A percentile compares a stretch with the other conserved stretches of the same genome.
These are phyloP conservation scores for Leptopilina boulardi DNA, from an alignment of 1,140 invertebrate genomes.

Conservation along the genomic window DNA sequence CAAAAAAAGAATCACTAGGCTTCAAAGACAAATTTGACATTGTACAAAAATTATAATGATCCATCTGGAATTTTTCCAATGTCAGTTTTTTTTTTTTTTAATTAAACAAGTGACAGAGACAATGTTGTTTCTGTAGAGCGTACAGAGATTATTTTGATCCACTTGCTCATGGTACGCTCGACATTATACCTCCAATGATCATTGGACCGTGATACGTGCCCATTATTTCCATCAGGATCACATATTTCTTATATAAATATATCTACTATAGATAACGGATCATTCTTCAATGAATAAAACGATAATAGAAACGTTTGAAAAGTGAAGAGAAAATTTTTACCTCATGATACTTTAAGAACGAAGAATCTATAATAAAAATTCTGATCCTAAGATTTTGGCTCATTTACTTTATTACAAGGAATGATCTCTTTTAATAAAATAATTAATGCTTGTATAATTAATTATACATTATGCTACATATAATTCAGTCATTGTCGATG, in stretches of 20 bases:
- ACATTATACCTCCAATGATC: not conserved
- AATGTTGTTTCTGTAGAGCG: not conserved
- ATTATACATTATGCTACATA: slow-evolving; percentile 2
- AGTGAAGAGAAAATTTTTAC: slow-evolving; percentile 15
- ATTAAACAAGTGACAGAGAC: not conserved
- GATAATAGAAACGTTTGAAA: not conserved
- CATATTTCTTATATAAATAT: not conserved
- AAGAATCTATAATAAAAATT: not conserved
- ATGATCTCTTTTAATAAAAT: slow-evolving; percentile 12
- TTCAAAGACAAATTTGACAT: slow-evolving; percentile 95
- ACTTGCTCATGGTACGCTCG: not conserved
- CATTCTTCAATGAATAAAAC: slow-evolving; percentile 1
- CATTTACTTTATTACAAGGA: not conserved
- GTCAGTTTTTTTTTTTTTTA: not conserved
- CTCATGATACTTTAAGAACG: slow-evolving; percentile 8
- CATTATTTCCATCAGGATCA: slow-evolving; percentile 4
- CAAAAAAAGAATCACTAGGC: slow-evolving; percentile 91
- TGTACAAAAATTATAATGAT: slow-evolving; percentile 87
- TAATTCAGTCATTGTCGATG: not conserved
- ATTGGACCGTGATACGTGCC: slow-evolving; percentile 4
- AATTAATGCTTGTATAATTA: slow-evolving; percentile 25
- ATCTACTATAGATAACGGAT: not conserved
- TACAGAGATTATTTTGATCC: slow-evolving; percentile 13
- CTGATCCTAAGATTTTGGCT: slow-evolving; percentile 13
- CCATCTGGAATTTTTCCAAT: slow-evolving; percentile 18